phyloP scores from a whole-genome alignment of 1,140 invertebrate genomes.

The Sitophilus oryzae region DNA sequence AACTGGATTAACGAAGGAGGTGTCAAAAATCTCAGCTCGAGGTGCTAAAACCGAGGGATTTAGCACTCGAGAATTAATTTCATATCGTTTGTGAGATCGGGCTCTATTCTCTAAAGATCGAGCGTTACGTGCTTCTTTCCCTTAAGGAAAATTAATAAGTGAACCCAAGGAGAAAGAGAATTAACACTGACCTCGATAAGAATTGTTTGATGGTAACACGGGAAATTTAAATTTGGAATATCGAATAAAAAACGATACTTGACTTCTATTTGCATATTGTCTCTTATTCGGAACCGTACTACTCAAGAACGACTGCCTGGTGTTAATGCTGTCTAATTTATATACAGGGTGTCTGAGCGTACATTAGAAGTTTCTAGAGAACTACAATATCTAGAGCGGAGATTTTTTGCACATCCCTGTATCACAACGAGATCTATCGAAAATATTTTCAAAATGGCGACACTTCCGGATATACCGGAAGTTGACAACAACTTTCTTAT shows the following conservation, averaged over 20 bases:
- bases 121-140: not conserved
- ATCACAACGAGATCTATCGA: too few species aligned
- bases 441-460: too few species aligned
- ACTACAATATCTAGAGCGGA: too few species aligned
- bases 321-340: too few species aligned
- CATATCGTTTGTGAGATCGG: not conserved
- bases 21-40: not conserved
- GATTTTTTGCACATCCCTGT: too few species aligned
- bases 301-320: too few species aligned
- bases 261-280: too few species aligned
- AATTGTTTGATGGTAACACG: not conserved
- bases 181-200: not conserved
- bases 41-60: not conserved
- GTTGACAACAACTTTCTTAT: too few species aligned
- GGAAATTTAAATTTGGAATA: not conserved
- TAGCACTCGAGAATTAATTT: not conserved
- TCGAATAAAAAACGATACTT: not conserved
- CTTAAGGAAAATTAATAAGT: not conserved
- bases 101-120: not conserved
- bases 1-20: not conserved
- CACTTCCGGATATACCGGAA: too few species aligned
- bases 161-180: not conserved
- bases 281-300: too few species aligned
- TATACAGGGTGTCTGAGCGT: too few species aligned
- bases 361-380: too few species aligned